Evolutionary conservation across 2,888 invertebrate genomes (phyloP), one percentile per base, ranked within the genome.

Genomic region (Loripinus fragilis): DNA sequence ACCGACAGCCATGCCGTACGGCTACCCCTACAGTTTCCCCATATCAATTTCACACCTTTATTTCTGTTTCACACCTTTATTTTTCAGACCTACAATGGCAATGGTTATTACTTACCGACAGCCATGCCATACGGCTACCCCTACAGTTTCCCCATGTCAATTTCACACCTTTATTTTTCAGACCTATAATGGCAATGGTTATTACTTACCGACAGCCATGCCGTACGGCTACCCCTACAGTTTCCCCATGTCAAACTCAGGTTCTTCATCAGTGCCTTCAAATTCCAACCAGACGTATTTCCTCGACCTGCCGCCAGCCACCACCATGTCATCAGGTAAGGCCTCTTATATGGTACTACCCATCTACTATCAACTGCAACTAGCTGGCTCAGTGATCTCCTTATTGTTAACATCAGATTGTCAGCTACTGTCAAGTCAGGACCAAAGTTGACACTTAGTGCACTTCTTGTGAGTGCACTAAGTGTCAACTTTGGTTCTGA

Each of bases 231-330:
- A 80, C 70, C 80, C 74, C 0, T 83, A 80, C 74, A 69, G 69
- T 42, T 78, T 76, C 45, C 78, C 83, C n/a, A 81, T 78, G 8
- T 74, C 80, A 20, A 74, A 73, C 80, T 81, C 83, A 81, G 83
- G 83, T 28, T 71, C 74, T 33, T 66, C 76, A 33, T 74, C 80
- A 35, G 67, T 67, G 67, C 67, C 67, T 67, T 73, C 74, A 41
- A 80, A 67, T 38, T 38, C 38, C 38, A 38, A 74, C 66, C 77
- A 74, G 48, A 83, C 78, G n/a, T 83, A 83, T 42, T 76, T 78
- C 33, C 65, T 83, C 50, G 80, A 80, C 25, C 66, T 80, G 55
- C 83, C 83, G 7, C 78, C 78, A n/a, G 83, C 76, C 12, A 65
- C 65, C n/a, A 65, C 65, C 15, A 74, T 78, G 48, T 66, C 78